Evolutionary conservation across 2,888 invertebrate species (phyloP).

Genomic region (Brachynemurus nebulosus): DNA sequence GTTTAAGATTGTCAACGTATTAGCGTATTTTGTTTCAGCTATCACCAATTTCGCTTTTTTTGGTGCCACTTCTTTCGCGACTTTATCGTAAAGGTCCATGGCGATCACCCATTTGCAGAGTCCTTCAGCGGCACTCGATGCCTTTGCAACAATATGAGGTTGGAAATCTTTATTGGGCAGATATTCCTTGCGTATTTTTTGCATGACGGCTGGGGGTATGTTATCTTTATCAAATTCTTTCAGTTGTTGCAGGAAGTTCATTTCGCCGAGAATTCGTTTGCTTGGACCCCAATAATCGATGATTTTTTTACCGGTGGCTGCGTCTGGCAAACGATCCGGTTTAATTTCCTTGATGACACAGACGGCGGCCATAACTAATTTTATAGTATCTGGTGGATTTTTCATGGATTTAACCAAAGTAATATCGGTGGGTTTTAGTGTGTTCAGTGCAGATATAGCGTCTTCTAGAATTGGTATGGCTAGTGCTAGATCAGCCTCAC

Average conservation of each 20-base stretch:
- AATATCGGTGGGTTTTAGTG: slow-evolving; percentile 72
- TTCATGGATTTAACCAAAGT: slow-evolving; percentile 81
- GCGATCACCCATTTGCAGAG: slow-evolving; percentile 84
- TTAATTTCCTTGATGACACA: slow-evolving; percentile 72
- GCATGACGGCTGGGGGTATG: slow-evolving; percentile 57
- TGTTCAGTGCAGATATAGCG: slow-evolving; percentile 62
- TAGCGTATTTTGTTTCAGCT: slow-evolving; percentile 68
- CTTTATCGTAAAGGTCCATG: slow-evolving; percentile 77
- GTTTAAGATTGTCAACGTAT: slow-evolving; percentile 71
- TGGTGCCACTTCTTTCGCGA: slow-evolving; percentile 70
- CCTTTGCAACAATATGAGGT: slow-evolving; percentile 67
- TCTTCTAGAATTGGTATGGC: slow-evolving; percentile 73
- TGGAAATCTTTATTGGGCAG: slow-evolving; percentile 64
- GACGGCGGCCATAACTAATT: slow-evolving; percentile 74
- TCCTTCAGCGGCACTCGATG: slow-evolving; percentile 90
- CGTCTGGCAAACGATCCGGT: slow-evolving; percentile 63
- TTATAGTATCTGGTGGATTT: slow-evolving; percentile 69
- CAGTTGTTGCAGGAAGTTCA: slow-evolving; percentile 59
- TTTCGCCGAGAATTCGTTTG: slow-evolving; percentile 65
- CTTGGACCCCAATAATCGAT: slow-evolving; percentile 79
- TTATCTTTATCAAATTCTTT: slow-evolving; percentile 77
- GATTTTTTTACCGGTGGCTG: slow-evolving; percentile 50
- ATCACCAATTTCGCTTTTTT: slow-evolving; percentile 68
- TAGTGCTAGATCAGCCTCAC: slow-evolving; percentile 82
- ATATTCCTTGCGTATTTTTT: slow-evolving; percentile 61